These are phyloP conservation scores for Hypomecis atomaria DNA, from an alignment of 2,888 invertebrate genomes.

Conservation along the genomic window DNA sequence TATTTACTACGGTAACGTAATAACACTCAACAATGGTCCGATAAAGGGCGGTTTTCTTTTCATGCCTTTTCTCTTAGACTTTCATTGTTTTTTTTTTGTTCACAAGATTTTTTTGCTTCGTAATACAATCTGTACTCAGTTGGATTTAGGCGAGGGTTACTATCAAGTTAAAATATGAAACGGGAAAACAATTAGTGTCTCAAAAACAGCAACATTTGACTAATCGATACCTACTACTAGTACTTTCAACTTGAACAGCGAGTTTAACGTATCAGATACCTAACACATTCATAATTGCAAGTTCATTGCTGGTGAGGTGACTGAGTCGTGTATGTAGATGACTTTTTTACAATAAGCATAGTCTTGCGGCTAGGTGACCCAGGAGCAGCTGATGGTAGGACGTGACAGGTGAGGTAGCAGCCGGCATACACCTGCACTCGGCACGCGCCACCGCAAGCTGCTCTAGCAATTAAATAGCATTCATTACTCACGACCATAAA, in stretches of 20 bases:
- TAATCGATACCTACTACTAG: no score
- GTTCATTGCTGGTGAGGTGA: not conserved
- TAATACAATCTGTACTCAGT: not conserved
- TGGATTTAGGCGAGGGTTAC: constrained; percentile 5
- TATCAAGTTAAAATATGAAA: not conserved
- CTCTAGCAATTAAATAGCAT: constrained; percentile 65
- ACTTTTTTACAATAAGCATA: constrained; percentile 19
- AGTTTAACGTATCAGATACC: not conserved
- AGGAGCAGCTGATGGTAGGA: constrained; percentile 76
- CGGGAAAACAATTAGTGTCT: no score
- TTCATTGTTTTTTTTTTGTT: not conserved
- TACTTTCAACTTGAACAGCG: not conserved
- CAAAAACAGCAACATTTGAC: no score
- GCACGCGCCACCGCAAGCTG: constrained; percentile 81
- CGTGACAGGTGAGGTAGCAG: constrained; percentile 80
- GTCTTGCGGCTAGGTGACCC: constrained; percentile 55
- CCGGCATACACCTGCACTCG: constrained; percentile 76
- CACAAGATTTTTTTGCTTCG: not conserved
- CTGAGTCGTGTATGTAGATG: constrained; percentile 16
- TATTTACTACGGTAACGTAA: constrained; percentile 57
- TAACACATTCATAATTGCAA: constrained; percentile 17
- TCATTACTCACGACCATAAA: constrained; percentile 59
- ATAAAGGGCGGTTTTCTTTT: constrained; percentile 29
- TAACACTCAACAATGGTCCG: constrained; percentile 47
- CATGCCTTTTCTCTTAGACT: constrained; percentile 2